A percentile compares a stretch with the other conserved stretches of the same genome.
Conservation (phyloP, 2,797 vertebrate species). For the Syngnathus acus region DNA sequence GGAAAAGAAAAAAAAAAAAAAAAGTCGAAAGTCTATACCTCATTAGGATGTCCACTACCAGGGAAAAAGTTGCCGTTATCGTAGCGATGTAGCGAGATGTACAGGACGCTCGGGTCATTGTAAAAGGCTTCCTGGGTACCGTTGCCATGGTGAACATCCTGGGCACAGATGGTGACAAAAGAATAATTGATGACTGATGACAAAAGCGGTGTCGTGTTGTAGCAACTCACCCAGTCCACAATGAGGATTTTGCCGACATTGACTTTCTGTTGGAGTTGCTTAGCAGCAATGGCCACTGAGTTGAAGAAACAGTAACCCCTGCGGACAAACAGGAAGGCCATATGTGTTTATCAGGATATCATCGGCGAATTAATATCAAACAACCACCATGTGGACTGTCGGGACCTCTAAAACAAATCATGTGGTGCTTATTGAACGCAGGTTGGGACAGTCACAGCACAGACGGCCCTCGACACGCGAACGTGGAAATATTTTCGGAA, state of each 20-base stretch:
- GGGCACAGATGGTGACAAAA: slow-evolving; percentile 5
- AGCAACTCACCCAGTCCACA: slow-evolving; percentile 83
- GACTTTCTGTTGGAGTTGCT: slow-evolving; percentile 82
- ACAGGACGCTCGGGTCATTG: slow-evolving; percentile 81
- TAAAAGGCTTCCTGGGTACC: slow-evolving; percentile 89
- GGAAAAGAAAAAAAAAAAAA: not conserved
- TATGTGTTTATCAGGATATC: slow-evolving; percentile 47
- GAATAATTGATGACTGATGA: no score
- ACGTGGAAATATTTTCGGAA: slow-evolving; percentile 3
- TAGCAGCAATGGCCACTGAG: slow-evolving; percentile 86
- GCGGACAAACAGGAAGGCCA: slow-evolving; percentile 53
- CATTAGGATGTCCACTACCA: slow-evolving; percentile 79
- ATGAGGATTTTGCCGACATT: slow-evolving; percentile 86
- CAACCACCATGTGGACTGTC: slow-evolving; percentile 39
- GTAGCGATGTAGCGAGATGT: slow-evolving; percentile 88
- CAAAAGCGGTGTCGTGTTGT: slow-evolving; percentile 6
- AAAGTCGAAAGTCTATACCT: slow-evolving; percentile 57
- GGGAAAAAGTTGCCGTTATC: slow-evolving; percentile 82
- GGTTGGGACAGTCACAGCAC: slow-evolving; percentile 28
- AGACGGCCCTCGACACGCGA: not conserved
- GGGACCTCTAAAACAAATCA: slow-evolving; percentile 36
- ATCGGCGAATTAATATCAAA: slow-evolving; percentile 41
- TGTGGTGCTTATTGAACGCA: slow-evolving; percentile 29
- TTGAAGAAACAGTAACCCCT: slow-evolving; percentile 92
- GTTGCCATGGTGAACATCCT: slow-evolving; percentile 93